phyloP scores from a whole-genome alignment of 2,113 vertebrate genomes.

The Hippocampus barbouri region DNA sequence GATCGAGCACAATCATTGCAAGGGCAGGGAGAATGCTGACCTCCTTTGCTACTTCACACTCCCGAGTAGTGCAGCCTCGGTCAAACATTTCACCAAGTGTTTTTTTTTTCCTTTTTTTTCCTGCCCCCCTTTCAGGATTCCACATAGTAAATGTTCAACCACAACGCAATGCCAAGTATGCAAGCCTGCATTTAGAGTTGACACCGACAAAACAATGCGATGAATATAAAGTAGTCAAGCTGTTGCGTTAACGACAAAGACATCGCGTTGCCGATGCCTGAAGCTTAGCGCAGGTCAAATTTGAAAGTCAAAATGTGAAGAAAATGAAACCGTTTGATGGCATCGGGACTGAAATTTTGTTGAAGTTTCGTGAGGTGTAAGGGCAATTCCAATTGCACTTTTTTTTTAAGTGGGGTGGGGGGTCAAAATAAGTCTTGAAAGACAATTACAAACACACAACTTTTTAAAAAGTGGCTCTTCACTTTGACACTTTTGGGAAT shows the following conservation, averaged over 20 bases:
- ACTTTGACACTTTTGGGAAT: too few species aligned
- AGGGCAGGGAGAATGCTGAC: not conserved
- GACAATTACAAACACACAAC: not conserved
- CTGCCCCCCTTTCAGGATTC: not conserved
- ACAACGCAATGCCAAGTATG: conserved; percentile 2
- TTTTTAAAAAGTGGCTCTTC: not conserved
- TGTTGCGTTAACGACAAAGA: not conserved
- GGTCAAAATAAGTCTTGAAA: not conserved
- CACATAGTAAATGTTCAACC: not conserved
- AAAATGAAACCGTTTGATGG: not conserved
- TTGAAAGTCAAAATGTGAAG: not conserved
- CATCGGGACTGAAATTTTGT: not conserved
- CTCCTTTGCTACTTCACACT: not conserved
- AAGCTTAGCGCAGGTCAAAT: not conserved
- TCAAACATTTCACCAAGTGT: not conserved
- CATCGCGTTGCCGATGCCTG: not conserved
- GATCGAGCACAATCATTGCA: not conserved
- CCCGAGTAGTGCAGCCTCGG: not conserved
- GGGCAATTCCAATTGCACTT: too few species aligned
- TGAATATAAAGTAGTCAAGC: not conserved
- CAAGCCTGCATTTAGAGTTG: not conserved
- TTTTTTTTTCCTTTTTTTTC: not conserved
- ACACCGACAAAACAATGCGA: not conserved
- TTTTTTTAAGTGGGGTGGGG: too few species aligned
- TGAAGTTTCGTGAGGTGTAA: too few species aligned